phyloP scores from a whole-genome alignment of 53 echinoderm and acorn worm species.

The Echinometra lucunter region DNA sequence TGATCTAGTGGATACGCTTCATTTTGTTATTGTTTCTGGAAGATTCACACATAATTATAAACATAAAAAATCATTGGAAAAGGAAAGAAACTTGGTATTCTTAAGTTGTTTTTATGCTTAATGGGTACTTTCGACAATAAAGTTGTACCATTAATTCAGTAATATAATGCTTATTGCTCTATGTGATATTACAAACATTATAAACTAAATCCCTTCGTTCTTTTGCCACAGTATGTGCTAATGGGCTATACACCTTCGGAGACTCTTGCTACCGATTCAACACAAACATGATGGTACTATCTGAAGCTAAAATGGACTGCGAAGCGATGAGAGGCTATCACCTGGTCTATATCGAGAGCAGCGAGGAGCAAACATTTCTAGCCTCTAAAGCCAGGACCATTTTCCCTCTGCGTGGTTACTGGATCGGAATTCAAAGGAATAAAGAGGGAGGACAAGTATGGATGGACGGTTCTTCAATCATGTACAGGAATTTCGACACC shows the following conservation, averaged over 20 bases:
- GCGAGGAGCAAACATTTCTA: background rate
- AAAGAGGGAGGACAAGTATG: background rate
- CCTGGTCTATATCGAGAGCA: background rate
- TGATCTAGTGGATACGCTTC: no score
- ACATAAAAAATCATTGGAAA: no score
- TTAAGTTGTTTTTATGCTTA: background rate
- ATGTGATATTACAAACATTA: no score
- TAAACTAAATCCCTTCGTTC: no score
- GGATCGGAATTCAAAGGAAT: background rate
- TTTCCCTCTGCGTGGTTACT: background rate
- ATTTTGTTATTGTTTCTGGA: no score
- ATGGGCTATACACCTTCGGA: background rate
- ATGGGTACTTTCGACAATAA: no score
- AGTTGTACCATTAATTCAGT: no score
- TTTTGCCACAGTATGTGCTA: background rate
- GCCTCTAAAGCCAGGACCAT: background rate
- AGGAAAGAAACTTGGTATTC: background rate
- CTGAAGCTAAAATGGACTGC: background rate
- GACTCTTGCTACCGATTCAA: background rate
- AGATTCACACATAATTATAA: no score
- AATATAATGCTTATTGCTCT: no score
- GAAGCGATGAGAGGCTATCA: background rate
- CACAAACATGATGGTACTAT: background rate
- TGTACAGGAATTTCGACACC: background rate
- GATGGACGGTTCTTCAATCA: background rate